These are phyloP conservation scores for Lamellibrachia columna DNA, from an alignment of 2,888 invertebrate genomes.

Conservation along the genomic window DNA sequence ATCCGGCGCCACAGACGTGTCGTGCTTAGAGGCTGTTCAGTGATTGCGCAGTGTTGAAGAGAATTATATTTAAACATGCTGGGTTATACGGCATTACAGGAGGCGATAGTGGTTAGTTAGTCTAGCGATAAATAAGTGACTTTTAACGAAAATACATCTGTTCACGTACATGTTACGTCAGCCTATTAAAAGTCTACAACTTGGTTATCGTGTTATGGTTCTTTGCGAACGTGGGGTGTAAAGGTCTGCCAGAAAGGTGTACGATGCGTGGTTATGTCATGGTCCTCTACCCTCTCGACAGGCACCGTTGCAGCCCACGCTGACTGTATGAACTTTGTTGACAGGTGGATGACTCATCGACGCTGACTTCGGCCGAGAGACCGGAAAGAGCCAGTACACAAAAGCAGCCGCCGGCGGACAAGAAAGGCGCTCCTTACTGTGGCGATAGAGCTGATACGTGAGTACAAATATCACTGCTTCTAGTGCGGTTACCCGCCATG, in stretches of 20 bases:
- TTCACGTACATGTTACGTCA: too few relatives aligned
- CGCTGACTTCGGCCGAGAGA: background rate
- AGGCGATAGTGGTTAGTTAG: too few relatives aligned
- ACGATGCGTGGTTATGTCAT: background rate
- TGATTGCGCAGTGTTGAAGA: background rate
- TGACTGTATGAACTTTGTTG: background rate
- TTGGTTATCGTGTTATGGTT: too few relatives aligned
- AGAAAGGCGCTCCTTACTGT: background rate
- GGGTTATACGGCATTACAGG: too few relatives aligned
- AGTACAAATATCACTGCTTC: background rate
- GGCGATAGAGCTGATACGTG: background rate
- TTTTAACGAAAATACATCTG: too few relatives aligned
- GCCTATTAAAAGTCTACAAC: too few relatives aligned
- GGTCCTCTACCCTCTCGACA: background rate
- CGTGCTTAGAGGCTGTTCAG: background rate
- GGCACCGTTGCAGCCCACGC: background rate
- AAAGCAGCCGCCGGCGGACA: background rate
- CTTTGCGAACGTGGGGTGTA: background rate
- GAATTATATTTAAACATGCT: too few relatives aligned
- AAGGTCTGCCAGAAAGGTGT: background rate
- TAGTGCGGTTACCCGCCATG: background rate
- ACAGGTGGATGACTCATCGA: background rate
- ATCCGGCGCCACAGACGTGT: background rate
- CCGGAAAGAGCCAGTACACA: background rate
- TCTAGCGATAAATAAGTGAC: too few relatives aligned